Conservation (phyloP, 2,797 vertebrate genomes). For the Hybognathus amarus region DNA sequence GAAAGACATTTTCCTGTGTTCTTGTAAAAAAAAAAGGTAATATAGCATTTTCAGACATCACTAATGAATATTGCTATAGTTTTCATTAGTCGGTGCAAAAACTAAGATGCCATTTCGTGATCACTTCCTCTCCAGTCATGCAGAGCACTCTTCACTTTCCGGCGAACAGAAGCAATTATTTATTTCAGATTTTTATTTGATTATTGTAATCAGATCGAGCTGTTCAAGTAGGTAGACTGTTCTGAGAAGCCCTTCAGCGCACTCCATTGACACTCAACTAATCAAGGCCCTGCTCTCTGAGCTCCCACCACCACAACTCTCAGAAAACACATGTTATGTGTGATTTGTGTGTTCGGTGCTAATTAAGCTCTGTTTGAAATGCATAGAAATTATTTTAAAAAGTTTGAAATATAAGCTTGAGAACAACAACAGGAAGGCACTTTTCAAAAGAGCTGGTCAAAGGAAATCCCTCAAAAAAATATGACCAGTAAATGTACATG, state of each 20-base stretch:
- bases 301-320: conserved; percentile 25
- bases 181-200: conserved; percentile 56
- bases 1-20: background rate
- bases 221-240: conserved; percentile 51
- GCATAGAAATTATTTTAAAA: background rate
- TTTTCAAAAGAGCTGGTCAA: background rate
- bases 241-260: conserved; percentile 41
- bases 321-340: conserved; percentile 3
- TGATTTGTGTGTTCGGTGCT: conserved; percentile 41
- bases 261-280: conserved; percentile 57
- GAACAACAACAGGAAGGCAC: background rate
- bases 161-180: conserved; percentile 43
- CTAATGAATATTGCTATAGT: background rate
- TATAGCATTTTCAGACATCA: background rate
- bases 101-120: conserved; percentile 18
- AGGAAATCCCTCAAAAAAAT: background rate
- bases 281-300: conserved; percentile 55
- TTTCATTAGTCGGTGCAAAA: conserved; percentile 4
- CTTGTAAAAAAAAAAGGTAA: background rate
- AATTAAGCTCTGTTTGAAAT: conserved; percentile 18
- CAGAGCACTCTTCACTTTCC: conserved; percentile 34
- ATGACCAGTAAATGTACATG: background rate
- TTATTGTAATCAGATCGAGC: conserved; percentile 63
- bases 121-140: conserved; percentile 32
- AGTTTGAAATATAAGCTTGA: background rate